Base-by-base conservation (phyloP, 2,888 invertebrate genomes). In the Lithophane socia region DNA sequence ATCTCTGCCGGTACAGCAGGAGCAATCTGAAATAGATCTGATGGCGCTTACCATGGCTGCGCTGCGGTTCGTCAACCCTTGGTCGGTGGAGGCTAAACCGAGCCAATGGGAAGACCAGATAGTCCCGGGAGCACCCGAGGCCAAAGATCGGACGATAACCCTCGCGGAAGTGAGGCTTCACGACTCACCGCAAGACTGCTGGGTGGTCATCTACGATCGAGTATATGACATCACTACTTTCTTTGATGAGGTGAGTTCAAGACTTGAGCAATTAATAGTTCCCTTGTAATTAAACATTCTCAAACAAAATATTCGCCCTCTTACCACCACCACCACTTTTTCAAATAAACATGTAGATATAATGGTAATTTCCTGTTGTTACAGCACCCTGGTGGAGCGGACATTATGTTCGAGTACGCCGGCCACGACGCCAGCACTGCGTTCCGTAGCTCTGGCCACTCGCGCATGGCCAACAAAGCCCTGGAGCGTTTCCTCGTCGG, bases 201-300 rank as follows among this genome's bases (percentile, higher is more conserved):
- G 99, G 99, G 97, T 99, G 71, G 97, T 98, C n/a, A 97, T 99
- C 67, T 98, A 98, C 93, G 99, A 99, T 95, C 97, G 98, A 77
- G 98, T 99, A 18, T 99, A 98, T 93, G 98, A 99, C 91, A 97
- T 98, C 72, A 98, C 98, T 2, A 96, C 97, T 58, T 98, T 99
- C 92, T 92, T 99, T 63, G 95, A 97, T 84, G 97, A 97, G 97
- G 98, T 98, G 94, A 95, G 93, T 91, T 88, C 9, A 75, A 68
- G 44, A 61, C 54, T 58, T 56, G 12, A 65, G 3, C 21, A 54
- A 47, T 8, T 44, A 21, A 56, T 29, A 44, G 44, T 52, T 58
- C 37, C 42, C 52, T 49, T 54, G n/a, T 21, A 13, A 24, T 63
- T 16, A 42, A 9, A 60, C 16, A n/a, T 67, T 54, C 18, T 12